These are phyloP conservation scores for Eubasilissa splendida DNA, from an alignment of 2,888 invertebrate genomes.

Conservation along the genomic window DNA sequence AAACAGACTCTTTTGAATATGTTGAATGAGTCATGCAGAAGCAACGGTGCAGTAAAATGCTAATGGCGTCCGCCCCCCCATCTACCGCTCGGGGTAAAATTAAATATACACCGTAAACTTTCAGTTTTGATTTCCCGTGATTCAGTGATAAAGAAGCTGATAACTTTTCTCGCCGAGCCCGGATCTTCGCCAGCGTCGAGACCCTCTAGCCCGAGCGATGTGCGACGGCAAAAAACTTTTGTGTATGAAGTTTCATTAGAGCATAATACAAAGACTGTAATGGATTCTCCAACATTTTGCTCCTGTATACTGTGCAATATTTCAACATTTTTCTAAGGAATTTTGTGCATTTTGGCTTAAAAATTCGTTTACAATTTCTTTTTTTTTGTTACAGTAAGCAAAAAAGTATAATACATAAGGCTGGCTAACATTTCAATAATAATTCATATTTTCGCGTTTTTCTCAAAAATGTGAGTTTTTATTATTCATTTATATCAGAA, in stretches of 20 bases:
- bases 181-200: not conserved
- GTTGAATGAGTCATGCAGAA: constrained; percentile 5
- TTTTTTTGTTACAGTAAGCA: no score
- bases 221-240: constrained; percentile 4
- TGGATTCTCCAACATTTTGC: constrained; percentile 1
- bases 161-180: not conserved
- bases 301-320: not conserved
- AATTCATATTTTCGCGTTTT: no score
- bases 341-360: no score
- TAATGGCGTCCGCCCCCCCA: constrained; percentile 2
- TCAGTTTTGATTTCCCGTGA: constrained; percentile 10
- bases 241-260: constrained; percentile 24
- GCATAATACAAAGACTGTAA: constrained; percentile 5
- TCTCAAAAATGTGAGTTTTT: no score
- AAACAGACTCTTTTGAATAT: constrained; percentile 5
- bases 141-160: constrained; percentile 17
- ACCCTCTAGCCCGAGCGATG: not conserved
- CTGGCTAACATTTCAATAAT: no score
- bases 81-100: not conserved
- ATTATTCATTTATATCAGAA: no score
- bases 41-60: not conserved
- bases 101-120: not conserved
- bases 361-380: no score
- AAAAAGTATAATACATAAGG: no score
- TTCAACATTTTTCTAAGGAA: not conserved